Evolutionary conservation across 2,888 invertebrate species (phyloP).

Genomic region (Minunthozetes semirufus): DNA sequence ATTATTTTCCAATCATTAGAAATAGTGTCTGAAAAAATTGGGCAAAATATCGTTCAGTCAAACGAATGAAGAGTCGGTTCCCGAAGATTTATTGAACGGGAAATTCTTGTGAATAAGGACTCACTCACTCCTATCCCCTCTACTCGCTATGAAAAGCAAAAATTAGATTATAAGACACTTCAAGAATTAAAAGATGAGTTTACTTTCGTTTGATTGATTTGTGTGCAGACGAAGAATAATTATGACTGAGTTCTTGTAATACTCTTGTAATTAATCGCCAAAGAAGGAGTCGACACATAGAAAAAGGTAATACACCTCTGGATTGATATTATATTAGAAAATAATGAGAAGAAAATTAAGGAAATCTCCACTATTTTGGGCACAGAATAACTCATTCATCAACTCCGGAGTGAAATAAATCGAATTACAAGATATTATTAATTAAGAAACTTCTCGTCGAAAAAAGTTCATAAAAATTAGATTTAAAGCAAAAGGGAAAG

Average conservation of each 20-base stretch:
- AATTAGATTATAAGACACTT: neutral
- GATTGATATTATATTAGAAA: neutral
- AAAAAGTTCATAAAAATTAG: neutral
- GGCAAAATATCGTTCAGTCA: no score
- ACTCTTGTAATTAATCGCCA: neutral
- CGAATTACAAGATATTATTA: slow-evolving; percentile 22
- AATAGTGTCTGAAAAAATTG: no score
- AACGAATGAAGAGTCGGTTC: no score
- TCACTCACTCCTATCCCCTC: no score
- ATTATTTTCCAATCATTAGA: neutral
- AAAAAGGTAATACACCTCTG: neutral
- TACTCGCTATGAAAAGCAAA: neutral
- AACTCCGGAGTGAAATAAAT: neutral
- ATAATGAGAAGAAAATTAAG: neutral
- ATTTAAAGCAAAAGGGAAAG: neutral
- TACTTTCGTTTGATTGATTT: slow-evolving; percentile 2
- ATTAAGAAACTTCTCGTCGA: slow-evolving; percentile 7
- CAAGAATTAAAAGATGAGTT: neutral
- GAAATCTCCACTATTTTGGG: neutral
- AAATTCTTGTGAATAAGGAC: neutral
- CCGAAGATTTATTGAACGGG: neutral
- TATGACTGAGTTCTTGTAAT: neutral
- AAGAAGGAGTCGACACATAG: neutral
- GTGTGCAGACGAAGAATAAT: neutral
- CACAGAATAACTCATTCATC: slow-evolving; percentile 18